A percentile compares a stretch with the other conserved stretches of the same genome.
phyloP scores from a whole-genome alignment of 2,797 vertebrate genomes.

The Chrysocyon brachyurus region DNA sequence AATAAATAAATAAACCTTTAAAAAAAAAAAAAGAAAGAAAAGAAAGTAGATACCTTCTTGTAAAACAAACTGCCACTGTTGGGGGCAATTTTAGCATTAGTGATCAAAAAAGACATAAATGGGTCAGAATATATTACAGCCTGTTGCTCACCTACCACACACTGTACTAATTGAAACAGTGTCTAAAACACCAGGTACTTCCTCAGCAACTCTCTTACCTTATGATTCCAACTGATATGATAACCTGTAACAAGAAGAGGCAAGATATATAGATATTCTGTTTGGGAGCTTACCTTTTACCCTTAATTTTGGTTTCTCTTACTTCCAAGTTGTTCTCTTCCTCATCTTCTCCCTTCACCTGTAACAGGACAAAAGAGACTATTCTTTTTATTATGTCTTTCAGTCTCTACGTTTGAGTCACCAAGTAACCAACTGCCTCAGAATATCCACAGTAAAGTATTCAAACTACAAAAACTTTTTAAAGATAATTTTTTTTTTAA shows the following conservation, averaged over 20 bases:
- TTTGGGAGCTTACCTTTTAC: constrained; percentile 91
- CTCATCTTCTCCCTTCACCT: constrained; percentile 97
- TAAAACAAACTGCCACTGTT: background rate
- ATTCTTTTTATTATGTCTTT: background rate
- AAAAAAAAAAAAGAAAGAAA: too few species aligned
- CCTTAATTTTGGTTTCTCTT: constrained; percentile 92
- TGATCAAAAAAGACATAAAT: background rate
- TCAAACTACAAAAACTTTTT: background rate
- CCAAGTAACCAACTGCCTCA: background rate
- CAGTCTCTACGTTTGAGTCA: constrained; percentile 26
- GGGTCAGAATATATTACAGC: background rate
- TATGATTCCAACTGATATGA: background rate
- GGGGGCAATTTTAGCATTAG: background rate
- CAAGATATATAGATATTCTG: background rate
- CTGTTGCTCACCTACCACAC: background rate
- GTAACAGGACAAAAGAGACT: constrained; percentile 63
- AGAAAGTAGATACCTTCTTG: background rate
- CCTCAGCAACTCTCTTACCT: background rate
- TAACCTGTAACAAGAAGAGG: background rate
- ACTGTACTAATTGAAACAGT: background rate
- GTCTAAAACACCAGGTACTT: background rate
- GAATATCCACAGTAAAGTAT: background rate
- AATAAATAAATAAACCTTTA: too few species aligned
- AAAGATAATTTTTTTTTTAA: background rate
- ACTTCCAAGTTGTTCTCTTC: constrained; percentile 95